A percentile compares a stretch with the other conserved stretches of the same genome.
phyloP scores from a whole-genome alignment of 2,113 vertebrate genomes.

The Equus quagga region DNA sequence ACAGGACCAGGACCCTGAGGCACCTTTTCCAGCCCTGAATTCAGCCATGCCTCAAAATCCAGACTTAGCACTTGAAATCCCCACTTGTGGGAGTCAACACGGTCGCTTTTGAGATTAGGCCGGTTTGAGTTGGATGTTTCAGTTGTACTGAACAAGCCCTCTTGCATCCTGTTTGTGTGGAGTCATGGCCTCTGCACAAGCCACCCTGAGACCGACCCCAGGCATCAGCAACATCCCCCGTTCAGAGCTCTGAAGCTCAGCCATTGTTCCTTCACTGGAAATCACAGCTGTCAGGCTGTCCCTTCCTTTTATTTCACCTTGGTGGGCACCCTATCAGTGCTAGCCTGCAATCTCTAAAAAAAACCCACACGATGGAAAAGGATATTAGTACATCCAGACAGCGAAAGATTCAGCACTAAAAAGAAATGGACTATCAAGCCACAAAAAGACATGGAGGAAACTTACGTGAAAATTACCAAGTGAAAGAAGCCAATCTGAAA shows the following conservation, averaged over 20 bases:
- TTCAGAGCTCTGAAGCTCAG: not conserved
- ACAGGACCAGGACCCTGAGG: not conserved
- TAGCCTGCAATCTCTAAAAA: not conserved
- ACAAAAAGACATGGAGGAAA: not conserved
- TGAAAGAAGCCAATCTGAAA: not conserved
- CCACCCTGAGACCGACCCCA: fast-evolving
- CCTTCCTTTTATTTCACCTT: not conserved
- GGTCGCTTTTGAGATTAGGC: not conserved
- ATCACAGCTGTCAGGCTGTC: not conserved
- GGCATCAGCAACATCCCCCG: not conserved
- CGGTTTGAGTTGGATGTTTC: not conserved
- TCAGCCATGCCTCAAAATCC: not conserved
- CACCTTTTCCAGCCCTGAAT: not conserved
- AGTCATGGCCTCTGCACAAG: not conserved
- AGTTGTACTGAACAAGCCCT: not conserved
- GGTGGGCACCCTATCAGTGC: no score
- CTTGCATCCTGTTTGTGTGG: not conserved
- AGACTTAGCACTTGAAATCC: not conserved
- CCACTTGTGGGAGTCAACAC: no score
- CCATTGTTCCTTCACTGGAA: not conserved
- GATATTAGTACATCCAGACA: not conserved
- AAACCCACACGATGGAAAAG: not conserved
- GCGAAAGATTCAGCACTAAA: not conserved
- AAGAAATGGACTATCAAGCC: not conserved
- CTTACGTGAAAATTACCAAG: not conserved